phyloP scores from a whole-genome alignment of 2,797 vertebrate genomes.

The Sebastes melanostomus region DNA sequence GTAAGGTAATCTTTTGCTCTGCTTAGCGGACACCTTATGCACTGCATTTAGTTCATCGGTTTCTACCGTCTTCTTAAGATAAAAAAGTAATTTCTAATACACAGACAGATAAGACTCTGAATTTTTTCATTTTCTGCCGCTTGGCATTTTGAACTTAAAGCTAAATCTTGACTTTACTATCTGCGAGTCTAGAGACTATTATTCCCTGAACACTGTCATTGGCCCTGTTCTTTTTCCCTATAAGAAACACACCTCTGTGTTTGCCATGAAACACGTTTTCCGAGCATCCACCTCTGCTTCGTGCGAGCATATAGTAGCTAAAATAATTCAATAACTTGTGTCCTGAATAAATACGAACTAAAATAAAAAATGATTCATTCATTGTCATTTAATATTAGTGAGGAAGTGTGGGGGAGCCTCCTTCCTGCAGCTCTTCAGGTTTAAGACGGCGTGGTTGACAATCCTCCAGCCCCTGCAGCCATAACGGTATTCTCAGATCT shows the following conservation, averaged over 20 bases:
- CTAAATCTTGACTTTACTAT: constrained; percentile 51
- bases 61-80: constrained; percentile 65
- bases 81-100: constrained; percentile 75
- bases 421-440: constrained; percentile 50
- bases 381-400: constrained; percentile 59
- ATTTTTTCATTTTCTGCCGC: constrained; percentile 61
- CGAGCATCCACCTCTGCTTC: neutral
- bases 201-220: constrained; percentile 28
- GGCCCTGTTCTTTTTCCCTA: constrained; percentile 5
- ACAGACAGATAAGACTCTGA: constrained; percentile 64
- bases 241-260: constrained; percentile 10
- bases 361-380: constrained; percentile 50
- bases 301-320: neutral
- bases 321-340: constrained; percentile 43
- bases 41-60: constrained; percentile 74
- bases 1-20: constrained; percentile 72
- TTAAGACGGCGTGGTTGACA: constrained; percentile 58
- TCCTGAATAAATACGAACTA: constrained; percentile 35
- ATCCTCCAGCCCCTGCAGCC: constrained; percentile 68
- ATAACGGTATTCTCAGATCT: constrained; percentile 69
- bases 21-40: constrained; percentile 70
- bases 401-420: constrained; percentile 34
- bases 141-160: constrained; percentile 65
- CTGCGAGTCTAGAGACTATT: constrained; percentile 34
- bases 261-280: neutral